phyloP scores from a whole-genome alignment of 2,797 vertebrate species.

The Syngnathus acus region DNA sequence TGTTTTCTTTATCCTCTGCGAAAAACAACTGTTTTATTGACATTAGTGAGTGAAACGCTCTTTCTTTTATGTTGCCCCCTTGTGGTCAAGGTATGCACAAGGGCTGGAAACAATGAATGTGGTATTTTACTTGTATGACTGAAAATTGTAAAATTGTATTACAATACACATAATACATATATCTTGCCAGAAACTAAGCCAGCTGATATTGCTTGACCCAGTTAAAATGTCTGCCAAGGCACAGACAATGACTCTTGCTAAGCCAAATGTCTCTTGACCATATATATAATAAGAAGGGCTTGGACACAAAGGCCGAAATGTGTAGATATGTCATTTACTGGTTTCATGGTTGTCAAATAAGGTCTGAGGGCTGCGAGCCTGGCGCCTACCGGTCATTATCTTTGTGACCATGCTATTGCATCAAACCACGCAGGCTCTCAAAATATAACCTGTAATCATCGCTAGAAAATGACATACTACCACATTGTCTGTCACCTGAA shows the following conservation, averaged over 20 bases:
- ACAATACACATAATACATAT: not conserved
- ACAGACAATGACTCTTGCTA: not conserved
- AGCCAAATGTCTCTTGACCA: not conserved
- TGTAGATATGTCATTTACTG: conserved; percentile 2
- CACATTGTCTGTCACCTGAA: not conserved
- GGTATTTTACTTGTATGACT: not conserved
- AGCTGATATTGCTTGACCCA: not conserved
- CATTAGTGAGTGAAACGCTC: not conserved
- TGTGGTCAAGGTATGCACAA: not conserved
- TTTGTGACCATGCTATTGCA: conserved; percentile 17
- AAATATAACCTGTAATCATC: conserved; percentile 39
- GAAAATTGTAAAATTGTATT: not conserved
- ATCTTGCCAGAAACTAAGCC: not conserved
- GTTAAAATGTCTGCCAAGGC: not conserved
- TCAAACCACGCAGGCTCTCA: conserved; percentile 32
- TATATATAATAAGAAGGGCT: conserved; percentile 3
- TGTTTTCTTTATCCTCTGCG: too few relatives aligned
- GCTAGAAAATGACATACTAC: conserved; percentile 10
- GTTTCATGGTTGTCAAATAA: conserved; percentile 7
- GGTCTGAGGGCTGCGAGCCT: not conserved
- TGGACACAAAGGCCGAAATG: not conserved
- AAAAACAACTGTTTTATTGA: too few relatives aligned
- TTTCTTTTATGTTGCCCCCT: not conserved
- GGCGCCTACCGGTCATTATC: conserved; percentile 20
- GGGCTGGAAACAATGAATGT: not conserved